Evolutionary conservation across 2,888 invertebrate genomes (phyloP).

Genomic region (Agriopis aurantiaria): DNA sequence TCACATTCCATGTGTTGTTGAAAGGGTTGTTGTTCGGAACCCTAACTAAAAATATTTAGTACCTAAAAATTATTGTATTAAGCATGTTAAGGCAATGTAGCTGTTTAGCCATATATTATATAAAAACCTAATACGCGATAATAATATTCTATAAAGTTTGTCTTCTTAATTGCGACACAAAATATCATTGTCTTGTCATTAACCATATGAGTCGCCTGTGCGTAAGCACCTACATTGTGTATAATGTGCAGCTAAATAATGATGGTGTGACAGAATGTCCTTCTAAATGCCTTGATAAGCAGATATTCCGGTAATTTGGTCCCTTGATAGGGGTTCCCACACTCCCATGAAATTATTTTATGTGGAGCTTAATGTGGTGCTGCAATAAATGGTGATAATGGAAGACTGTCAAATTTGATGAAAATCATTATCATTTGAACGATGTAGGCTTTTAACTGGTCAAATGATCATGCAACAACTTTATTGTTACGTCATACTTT

Average conservation of each 20-base stretch:
- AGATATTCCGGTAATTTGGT: constrained; percentile 41
- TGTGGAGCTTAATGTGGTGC: constrained; percentile 29
- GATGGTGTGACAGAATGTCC: constrained; percentile 32
- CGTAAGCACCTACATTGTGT: constrained; percentile 15
- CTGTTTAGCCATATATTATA: not conserved
- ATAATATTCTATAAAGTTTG: not conserved
- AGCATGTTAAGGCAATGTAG: not conserved
- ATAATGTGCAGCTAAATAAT: constrained; percentile 34
- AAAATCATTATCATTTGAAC: constrained; percentile 2
- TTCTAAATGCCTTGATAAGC: constrained; percentile 40
- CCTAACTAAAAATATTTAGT: too few relatives aligned
- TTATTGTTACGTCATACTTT: too few relatives aligned
- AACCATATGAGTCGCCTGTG: constrained; percentile 13
- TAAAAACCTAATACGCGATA: not conserved
- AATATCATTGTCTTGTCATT: constrained; percentile 13
- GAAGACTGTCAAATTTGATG: constrained; percentile 1
- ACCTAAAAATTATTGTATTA: too few relatives aligned
- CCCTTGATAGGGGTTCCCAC: constrained; percentile 41
- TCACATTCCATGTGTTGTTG: too few relatives aligned
- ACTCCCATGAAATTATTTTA: constrained; percentile 43
- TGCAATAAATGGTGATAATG: constrained; percentile 29
- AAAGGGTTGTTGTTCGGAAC: too few relatives aligned
- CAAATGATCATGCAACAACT: too few relatives aligned
- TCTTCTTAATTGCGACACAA: constrained; percentile 15
- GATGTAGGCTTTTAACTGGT: too few relatives aligned